Conservation (phyloP, 2,888 invertebrate species). For the Archips crataeganus region DNA sequence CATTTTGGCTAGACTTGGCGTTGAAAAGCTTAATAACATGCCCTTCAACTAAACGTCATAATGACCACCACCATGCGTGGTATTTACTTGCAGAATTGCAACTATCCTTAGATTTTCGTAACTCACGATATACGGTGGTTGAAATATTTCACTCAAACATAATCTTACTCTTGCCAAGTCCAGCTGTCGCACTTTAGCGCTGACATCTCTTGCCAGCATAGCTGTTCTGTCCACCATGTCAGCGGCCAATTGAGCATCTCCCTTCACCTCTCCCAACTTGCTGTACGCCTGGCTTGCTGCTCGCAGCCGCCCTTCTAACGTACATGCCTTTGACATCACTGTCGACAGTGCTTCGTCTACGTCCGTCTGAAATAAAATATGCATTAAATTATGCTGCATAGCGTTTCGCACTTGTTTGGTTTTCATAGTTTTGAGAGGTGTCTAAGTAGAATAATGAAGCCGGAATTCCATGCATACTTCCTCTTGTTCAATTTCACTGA, state of each 20-base stretch:
- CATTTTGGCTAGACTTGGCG: too few relatives aligned
- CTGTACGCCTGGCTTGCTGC: conserved; percentile 93
- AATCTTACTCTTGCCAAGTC: conserved; percentile 94
- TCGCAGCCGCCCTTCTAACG: conserved; percentile 92
- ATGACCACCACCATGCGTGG: too few relatives aligned
- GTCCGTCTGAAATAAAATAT: conserved; percentile 82
- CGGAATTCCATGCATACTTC: conserved; percentile 70
- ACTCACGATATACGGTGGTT: too few relatives aligned
- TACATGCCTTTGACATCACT: conserved; percentile 90
- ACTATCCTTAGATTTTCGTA: too few relatives aligned
- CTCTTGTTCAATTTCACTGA: conserved; percentile 85
- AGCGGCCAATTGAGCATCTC: conserved; percentile 92
- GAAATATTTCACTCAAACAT: too few relatives aligned
- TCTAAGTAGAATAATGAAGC: background rate
- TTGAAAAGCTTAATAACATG: too few relatives aligned
- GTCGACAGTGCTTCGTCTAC: conserved; percentile 90
- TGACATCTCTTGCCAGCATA: conserved; percentile 95
- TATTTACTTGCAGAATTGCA: too few relatives aligned
- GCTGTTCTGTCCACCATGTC: conserved; percentile 95
- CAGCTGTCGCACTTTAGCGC: conserved; percentile 96
- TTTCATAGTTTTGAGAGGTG: background rate
- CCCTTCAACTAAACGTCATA: too few relatives aligned
- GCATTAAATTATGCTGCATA: background rate
- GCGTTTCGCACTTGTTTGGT: too few relatives aligned
- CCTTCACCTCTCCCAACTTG: conserved; percentile 91